phyloP scores from a whole-genome alignment of 1,140 invertebrate genomes.

The Riptortus pedestris region DNA sequence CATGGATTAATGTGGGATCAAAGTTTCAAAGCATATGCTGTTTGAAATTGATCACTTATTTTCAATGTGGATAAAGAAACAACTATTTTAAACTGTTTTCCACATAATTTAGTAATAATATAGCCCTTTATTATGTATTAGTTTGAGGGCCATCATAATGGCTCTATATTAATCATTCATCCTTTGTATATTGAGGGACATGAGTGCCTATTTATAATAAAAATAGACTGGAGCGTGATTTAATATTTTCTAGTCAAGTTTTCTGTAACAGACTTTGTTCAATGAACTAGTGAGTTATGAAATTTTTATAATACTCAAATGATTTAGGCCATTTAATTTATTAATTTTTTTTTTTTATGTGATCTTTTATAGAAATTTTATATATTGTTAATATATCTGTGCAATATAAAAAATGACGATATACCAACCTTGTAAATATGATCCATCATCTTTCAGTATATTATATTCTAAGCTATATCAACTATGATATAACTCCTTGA shows the following conservation, averaged over 20 bases:
- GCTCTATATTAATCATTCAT: no score
- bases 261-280: constrained; percentile 2
- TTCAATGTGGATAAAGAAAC: constrained; percentile 3
- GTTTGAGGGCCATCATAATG: no score
- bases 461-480: not conserved
- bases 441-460: no score
- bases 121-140: no score
- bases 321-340: no score
- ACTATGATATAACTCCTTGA: not conserved
- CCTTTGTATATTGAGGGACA: constrained; percentile 2
- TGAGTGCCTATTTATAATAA: constrained; percentile 14
- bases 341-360: not conserved
- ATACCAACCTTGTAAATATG: no score
- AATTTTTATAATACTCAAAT: constrained; percentile 5
- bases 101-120: no score
- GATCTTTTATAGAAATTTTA: constrained; percentile 1
- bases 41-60: constrained; percentile 7
- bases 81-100: constrained; percentile 1
- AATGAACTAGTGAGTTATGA: constrained; percentile 5
- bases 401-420: constrained; percentile 6
- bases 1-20: constrained; percentile 1
- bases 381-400: constrained; percentile 4
- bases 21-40: constrained; percentile 6
- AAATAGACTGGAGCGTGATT: constrained; percentile 8
- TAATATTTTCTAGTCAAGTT: constrained; percentile 11